Evolutionary conservation across 2,888 invertebrate species (phyloP).

Genomic region (Apotomis betuletana): DNA sequence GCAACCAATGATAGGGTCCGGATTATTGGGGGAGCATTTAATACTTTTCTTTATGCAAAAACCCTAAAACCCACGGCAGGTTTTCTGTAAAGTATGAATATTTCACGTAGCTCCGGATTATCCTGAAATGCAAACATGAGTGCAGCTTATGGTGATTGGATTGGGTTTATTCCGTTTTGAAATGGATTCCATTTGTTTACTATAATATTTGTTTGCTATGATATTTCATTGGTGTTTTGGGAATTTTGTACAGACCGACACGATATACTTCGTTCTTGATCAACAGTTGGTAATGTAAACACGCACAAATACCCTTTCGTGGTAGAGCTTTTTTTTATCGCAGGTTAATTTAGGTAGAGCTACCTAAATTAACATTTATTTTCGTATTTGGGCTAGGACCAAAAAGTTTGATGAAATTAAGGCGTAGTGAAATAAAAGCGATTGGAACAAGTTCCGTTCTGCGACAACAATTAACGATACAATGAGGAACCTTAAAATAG

Average conservation of each 20-base stretch:
- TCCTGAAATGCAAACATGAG: conserved; percentile 19
- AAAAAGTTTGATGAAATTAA: no score
- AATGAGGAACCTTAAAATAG: no score
- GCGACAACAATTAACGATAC: no score
- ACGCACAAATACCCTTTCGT: no score
- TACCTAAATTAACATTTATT: no score
- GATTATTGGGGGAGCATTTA: conserved; percentile 58
- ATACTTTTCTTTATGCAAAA: conserved; percentile 46
- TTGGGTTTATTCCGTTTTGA: neutral
- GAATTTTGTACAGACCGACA: neutral
- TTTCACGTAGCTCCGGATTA: conserved; percentile 28
- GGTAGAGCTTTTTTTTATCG: no score
- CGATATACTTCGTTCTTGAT: neutral
- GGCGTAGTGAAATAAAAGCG: no score
- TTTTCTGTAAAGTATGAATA: conserved; percentile 23
- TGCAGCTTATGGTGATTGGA: conserved; percentile 13
- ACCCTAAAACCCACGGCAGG: conserved; percentile 12
- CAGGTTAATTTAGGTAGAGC: no score
- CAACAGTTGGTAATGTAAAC: no score
- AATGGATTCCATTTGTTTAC: neutral
- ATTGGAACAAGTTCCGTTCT: no score
- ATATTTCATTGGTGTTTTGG: neutral
- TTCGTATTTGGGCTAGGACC: no score
- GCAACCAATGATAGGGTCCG: conserved; percentile 47
- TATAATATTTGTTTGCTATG: neutral